Base-by-base conservation (phyloP, 92 coral and sea anemone genomes). In the Siderastrea radians region DNA sequence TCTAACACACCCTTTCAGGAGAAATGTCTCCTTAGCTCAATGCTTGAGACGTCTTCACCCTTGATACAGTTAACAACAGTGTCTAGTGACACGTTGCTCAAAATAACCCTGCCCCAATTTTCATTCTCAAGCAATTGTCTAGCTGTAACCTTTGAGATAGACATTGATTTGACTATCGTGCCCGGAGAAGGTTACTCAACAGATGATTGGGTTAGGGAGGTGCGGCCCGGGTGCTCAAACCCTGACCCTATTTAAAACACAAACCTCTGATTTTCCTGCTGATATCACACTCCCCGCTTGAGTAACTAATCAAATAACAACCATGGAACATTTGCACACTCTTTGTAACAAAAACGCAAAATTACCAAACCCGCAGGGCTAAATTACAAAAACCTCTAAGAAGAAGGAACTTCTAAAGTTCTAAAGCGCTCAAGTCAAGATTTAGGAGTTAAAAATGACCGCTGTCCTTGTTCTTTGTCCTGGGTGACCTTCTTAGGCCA, bases 231-330 rank as follows among this genome's bases (percentile, higher is more conserved):
- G 1, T 44, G 77, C n/a, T 49, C 3, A 49, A 50, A 72, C 26
- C 77, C 43, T 16, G 57, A 72, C 77, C 77, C 77, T 72, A 60
- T 72, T 49, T 72, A 72, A 72, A 58, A 72, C 77, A 72, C 77
- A 52, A 49, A 46, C 48, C 54, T 6, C 77, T 72, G 77, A 72
- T 72, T 49, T 72, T 50, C 57, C 43, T 49, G 47, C 69, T 43
- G 6, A 5, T 64, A 16, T 64, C 69, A 38, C 15, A 45, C 15
- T 15, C 26, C 69, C 15, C 8, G 0, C 45, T 64, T 45, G 15
- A 15, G 6, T 64, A 64, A 64, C 69, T 64, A 15, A 64, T n/a
- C 26, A 64, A 64, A 64, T 45, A 64, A 64, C 69, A 64, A n/a
- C 69, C 69, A 16, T n/a, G 45, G 45, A 64, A 64, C 69, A 64